phyloP scores from a whole-genome alignment of 1,140 invertebrate genomes.

The Aphelenchoides avenae region DNA sequence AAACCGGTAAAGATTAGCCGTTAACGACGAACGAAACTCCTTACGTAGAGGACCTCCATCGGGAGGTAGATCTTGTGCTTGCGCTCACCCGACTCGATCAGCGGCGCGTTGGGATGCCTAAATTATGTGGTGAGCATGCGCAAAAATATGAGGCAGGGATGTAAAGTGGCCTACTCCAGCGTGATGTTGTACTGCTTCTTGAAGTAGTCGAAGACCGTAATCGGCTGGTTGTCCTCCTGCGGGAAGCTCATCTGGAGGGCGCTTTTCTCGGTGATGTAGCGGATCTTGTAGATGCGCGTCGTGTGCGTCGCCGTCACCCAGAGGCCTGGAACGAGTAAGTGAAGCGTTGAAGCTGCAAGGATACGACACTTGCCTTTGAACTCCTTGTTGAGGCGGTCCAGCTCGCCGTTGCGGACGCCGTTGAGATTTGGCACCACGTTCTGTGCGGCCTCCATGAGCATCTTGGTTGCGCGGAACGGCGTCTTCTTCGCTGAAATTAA shows the following conservation, averaged over 20 bases:
- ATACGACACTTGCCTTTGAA: conserved; percentile 4
- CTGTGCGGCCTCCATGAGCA: background rate
- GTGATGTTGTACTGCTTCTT: conserved; percentile 11
- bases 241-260: conserved; percentile 2
- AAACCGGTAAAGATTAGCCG: too few species aligned
- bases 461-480: conserved; percentile 18
- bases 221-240: background rate
- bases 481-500: conserved; percentile 12
- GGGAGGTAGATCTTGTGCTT: conserved; percentile 5
- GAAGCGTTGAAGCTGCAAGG: conserved; percentile 1
- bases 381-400: background rate
- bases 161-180: conserved; percentile 6
- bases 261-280: conserved; percentile 2
- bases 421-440: background rate
- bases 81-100: background rate
- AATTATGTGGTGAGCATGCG: background rate
- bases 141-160: background rate
- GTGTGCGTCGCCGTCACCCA: conserved; percentile 7
- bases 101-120: conserved; percentile 8
- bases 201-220: conserved; percentile 12
- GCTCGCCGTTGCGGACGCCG: background rate
- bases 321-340: conserved; percentile 1
- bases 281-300: background rate
- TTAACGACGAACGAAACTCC: too few species aligned
- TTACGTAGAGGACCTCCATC: conserved; percentile 16